A percentile compares a stretch with the other conserved stretches of the same genome.
phyloP scores from a whole-genome alignment of 2,888 invertebrate species.

The Adineta ricciae region DNA sequence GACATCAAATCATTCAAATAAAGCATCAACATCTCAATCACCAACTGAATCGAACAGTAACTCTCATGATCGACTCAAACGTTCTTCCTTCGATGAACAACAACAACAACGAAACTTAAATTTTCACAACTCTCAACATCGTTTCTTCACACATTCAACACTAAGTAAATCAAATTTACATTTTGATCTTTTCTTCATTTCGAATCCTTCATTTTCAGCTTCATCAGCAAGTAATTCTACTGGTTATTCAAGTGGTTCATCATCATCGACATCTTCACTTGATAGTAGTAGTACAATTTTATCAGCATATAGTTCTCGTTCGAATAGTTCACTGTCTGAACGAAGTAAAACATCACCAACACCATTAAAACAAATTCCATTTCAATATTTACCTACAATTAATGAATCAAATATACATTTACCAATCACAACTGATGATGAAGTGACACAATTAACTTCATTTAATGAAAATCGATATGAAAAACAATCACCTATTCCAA shows the following conservation, averaged over 20 bases:
- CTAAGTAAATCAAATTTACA: too few relatives aligned
- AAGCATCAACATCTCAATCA: not conserved
- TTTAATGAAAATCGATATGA: not conserved
- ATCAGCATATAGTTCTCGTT: slow-evolving; percentile 6
- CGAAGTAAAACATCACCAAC: not conserved
- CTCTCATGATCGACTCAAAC: not conserved
- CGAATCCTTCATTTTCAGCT: not conserved
- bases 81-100: not conserved
- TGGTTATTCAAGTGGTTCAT: slow-evolving; percentile 11
- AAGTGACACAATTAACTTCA: slow-evolving; percentile 1
- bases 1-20: not conserved
- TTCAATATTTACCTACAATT: not conserved
- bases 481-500: not conserved
- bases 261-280: not conserved
- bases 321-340: slow-evolving; percentile 15
- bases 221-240: not conserved
- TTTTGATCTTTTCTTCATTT: too few relatives aligned
- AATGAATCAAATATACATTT: not conserved
- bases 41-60: not conserved
- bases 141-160: not conserved
- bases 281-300: not conserved
- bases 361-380: not conserved
- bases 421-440: not conserved
- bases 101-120: not conserved
- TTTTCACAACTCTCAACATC: not conserved